A percentile compares a stretch with the other conserved stretches of the same genome.
Evolutionary conservation across 2,113 vertebrate species (phyloP).

Genomic region (Cephalopholis sonnerati): DNA sequence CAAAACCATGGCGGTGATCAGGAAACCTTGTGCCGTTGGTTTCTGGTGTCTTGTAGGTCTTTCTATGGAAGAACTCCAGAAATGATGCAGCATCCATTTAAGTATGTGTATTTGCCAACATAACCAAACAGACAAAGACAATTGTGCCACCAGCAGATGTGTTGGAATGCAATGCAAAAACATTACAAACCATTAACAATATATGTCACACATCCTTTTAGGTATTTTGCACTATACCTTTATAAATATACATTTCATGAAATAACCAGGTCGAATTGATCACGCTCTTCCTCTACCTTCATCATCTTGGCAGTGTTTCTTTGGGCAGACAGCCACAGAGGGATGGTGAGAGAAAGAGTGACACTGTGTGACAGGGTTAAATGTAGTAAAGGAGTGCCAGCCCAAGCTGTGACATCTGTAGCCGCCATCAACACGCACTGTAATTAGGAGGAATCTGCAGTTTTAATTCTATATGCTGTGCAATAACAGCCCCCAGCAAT

Average conservation of each 20-base stretch:
- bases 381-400: slow-evolving; percentile 64
- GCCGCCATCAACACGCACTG: slow-evolving; percentile 61
- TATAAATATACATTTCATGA: slow-evolving; percentile 82
- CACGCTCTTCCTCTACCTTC: slow-evolving; percentile 18
- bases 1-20: neutral
- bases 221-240: neutral
- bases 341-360: slow-evolving; percentile 19
- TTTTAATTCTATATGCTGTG: slow-evolving; percentile 73
- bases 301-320: slow-evolving; percentile 72
- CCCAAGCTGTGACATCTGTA: slow-evolving; percentile 81
- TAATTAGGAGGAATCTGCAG: slow-evolving; percentile 71
- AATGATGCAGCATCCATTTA: neutral
- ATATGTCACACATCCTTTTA: neutral
- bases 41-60: neutral
- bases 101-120: neutral
- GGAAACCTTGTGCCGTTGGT: neutral
- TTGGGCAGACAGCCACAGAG: slow-evolving; percentile 52
- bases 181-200: neutral
- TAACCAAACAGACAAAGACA: neutral
- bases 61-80: neutral
- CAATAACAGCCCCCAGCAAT: slow-evolving; percentile 68
- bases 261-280: slow-evolving; percentile 66
- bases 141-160: neutral
- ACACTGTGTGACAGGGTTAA: slow-evolving; percentile 68
- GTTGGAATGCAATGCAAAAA: neutral